Conservation (phyloP, 2,888 invertebrate genomes). For the Drosophila peninsularis region DNA sequence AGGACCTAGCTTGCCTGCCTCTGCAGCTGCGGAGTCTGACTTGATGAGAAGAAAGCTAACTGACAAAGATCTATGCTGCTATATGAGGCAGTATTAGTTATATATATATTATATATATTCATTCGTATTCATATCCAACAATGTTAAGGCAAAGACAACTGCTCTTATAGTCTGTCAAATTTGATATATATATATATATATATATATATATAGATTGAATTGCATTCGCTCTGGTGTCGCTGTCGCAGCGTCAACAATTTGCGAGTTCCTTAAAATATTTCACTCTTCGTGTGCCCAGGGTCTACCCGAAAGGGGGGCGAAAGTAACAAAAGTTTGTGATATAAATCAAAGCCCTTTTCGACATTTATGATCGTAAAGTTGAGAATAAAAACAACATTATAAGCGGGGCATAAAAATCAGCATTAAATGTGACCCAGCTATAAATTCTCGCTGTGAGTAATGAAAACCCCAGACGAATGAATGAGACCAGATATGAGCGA, state of each 20-base stretch:
- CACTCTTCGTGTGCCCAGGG: background rate
- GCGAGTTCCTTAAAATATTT: constrained; percentile 24
- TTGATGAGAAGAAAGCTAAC: too few species aligned
- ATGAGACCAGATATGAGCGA: constrained; percentile 35
- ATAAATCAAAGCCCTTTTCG: constrained; percentile 85
- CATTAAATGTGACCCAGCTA: constrained; percentile 67
- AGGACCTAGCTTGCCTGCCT: too few species aligned
- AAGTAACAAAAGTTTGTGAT: constrained; percentile 76
- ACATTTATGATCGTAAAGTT: constrained; percentile 85
- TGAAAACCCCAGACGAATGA: constrained; percentile 59
- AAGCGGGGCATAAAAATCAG: constrained; percentile 59
- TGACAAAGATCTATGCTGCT: too few species aligned
- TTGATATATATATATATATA: background rate
- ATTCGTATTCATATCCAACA: background rate
- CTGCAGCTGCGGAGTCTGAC: too few species aligned
- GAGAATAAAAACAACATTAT: constrained; percentile 81
- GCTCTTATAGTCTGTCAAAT: background rate
- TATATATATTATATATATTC: too few species aligned
- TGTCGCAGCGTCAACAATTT: constrained; percentile 15
- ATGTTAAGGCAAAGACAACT: background rate
- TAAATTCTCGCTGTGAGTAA: constrained; percentile 67
- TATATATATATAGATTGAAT: constrained; percentile 1
- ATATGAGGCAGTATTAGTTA: too few species aligned
- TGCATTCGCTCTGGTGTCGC: constrained; percentile 1
- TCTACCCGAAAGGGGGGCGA: background rate